Conservation (phyloP, 2,797 vertebrate species). For the Microctenopoma stevenorrisi region DNA sequence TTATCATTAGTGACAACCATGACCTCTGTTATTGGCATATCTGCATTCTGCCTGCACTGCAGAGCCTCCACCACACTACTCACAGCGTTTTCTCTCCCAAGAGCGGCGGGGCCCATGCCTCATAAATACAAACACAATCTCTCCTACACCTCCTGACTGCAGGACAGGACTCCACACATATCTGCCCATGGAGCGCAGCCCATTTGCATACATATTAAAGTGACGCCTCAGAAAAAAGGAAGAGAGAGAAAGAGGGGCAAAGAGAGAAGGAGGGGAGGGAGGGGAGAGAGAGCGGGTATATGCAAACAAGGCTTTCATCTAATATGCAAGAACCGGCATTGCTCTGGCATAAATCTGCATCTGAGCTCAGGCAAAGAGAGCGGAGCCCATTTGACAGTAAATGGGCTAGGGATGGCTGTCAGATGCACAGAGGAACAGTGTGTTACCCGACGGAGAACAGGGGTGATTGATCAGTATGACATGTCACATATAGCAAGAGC, state of each 20-base stretch:
- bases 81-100: constrained; percentile 74
- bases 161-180: constrained; percentile 88
- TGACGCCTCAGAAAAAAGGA: constrained; percentile 93
- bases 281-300: constrained; percentile 75
- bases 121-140: constrained; percentile 86
- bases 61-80: constrained; percentile 75
- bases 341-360: constrained; percentile 86
- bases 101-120: constrained; percentile 80
- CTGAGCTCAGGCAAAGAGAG: constrained; percentile 77
- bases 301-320: constrained; percentile 87
- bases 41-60: constrained; percentile 83
- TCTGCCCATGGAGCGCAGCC: constrained; percentile 88
- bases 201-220: constrained; percentile 99
- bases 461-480: constrained; percentile 70
- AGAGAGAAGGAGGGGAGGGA: constrained; percentile 34
- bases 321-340: constrained; percentile 83
- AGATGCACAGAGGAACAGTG: constrained; percentile 70
- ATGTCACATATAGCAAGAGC: constrained; percentile 58
- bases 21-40: constrained; percentile 81
- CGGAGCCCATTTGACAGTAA: constrained; percentile 80
- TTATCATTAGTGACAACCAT: constrained; percentile 79
- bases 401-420: constrained; percentile 77
- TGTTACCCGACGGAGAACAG: constrained; percentile 68
- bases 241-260: constrained; percentile 80
- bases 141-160: constrained; percentile 89